These are phyloP conservation scores for Clostera curtula DNA, from an alignment of 2,888 invertebrate genomes.

Conservation along the genomic window DNA sequence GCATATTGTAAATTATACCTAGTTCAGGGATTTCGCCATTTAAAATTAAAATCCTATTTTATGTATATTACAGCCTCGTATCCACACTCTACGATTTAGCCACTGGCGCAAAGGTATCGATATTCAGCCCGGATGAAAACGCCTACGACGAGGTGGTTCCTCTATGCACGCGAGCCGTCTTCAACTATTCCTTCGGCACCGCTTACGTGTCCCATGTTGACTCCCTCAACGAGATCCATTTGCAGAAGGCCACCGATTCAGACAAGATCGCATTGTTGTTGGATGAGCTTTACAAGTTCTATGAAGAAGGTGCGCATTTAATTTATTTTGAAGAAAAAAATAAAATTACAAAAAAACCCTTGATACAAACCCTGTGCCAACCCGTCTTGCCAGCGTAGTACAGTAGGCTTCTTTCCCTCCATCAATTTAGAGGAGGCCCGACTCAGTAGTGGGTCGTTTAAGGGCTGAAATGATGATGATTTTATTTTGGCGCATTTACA, in stretches of 20 bases:
- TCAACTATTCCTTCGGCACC: conserved; percentile 75
- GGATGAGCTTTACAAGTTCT: conserved; percentile 72
- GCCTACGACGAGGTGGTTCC: conserved; percentile 66
- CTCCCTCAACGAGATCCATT: conserved; percentile 75
- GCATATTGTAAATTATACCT: too few relatives aligned
- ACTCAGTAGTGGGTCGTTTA: too few relatives aligned
- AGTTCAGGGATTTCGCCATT: too few relatives aligned
- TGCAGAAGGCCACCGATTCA: conserved; percentile 72
- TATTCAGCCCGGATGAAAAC: conserved; percentile 71
- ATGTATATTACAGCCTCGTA: conserved; percentile 70
- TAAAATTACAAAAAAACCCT: too few relatives aligned
- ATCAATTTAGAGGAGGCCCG: too few relatives aligned
- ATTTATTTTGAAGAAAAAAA: conserved; percentile 2
- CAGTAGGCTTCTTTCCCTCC: too few relatives aligned
- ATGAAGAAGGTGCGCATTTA: conserved; percentile 52
- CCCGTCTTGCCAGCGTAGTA: too few relatives aligned
- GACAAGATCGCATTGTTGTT: conserved; percentile 71
- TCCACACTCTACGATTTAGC: conserved; percentile 76
- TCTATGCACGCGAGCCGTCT: conserved; percentile 78
- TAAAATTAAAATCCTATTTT: too few relatives aligned
- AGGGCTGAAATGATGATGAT: too few relatives aligned
- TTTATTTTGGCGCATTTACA: too few relatives aligned
- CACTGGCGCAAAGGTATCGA: conserved; percentile 61
- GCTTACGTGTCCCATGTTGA: conserved; percentile 74
- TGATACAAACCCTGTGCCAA: too few relatives aligned